Percentiles rank a stretch among this genome's conserved stretches.
Conservation (phyloP, 30 jellyfish, hydroid and myxozoan genomes). For the Aurelia sp. region DNA sequence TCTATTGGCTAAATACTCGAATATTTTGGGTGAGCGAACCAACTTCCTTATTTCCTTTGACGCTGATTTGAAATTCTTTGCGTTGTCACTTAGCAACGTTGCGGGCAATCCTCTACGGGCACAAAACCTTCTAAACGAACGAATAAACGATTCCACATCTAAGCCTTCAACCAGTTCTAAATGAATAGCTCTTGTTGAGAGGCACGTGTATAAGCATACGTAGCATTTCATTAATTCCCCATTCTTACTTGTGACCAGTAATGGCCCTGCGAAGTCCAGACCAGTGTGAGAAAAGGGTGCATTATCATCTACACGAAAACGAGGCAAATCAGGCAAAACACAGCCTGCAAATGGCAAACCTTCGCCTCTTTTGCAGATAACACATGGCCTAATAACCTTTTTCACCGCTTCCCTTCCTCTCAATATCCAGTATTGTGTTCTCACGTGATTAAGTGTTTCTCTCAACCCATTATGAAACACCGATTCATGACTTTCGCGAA, state of each 20-base stretch:
- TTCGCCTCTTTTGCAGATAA: constrained; percentile 2
- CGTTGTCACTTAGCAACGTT: too few species aligned
- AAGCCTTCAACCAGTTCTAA: too few species aligned
- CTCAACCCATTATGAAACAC: constrained; percentile 16
- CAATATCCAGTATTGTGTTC: constrained; percentile 6
- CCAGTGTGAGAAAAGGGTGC: constrained; percentile 1
- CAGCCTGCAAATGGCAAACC: neutral
- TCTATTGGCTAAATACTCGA: neutral
- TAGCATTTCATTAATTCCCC: neutral
- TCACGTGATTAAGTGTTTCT: constrained; percentile 2
- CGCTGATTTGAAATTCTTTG: neutral
- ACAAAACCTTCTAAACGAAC: too few species aligned
- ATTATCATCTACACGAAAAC: constrained; percentile 10
- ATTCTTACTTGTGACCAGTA: neutral
- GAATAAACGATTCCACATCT: too few species aligned
- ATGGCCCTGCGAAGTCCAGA: constrained; percentile 8
- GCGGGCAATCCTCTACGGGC: too few species aligned
- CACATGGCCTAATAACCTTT: constrained; percentile 16
- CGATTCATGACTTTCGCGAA: constrained; percentile 19
- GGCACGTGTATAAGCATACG: neutral
- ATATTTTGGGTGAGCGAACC: neutral
- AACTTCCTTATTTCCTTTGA: neutral
- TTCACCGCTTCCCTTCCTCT: constrained; percentile 33
- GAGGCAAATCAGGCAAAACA: constrained; percentile 16
- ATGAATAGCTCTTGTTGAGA: neutral